Percentiles rank a stretch among this genome's conserved stretches.
phyloP scores from a whole-genome alignment of 2,113 vertebrate species.

The Xyliphius kryptos region DNA sequence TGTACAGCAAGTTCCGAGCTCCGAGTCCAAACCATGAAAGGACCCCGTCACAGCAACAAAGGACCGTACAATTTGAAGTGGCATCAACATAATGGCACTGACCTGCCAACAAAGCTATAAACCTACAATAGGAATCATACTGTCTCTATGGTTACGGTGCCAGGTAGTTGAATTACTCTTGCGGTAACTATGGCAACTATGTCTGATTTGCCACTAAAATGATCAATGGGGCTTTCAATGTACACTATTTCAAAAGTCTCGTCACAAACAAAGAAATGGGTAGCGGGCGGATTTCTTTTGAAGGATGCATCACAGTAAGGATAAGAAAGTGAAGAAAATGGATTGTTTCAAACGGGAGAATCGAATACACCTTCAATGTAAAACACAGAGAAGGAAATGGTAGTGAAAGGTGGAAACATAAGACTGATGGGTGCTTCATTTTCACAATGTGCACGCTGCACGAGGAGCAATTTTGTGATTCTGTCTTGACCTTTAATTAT shows the following conservation, averaged over 20 bases:
- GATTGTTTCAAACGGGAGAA: too few species aligned
- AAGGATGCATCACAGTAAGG: too few species aligned
- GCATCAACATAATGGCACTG: conserved; percentile 15
- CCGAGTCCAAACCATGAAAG: neutral
- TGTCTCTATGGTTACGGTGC: conserved; percentile 60
- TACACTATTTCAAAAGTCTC: neutral
- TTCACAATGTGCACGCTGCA: too few species aligned
- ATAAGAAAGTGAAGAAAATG: too few species aligned
- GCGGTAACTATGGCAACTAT: conserved; percentile 53
- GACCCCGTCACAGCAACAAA: neutral
- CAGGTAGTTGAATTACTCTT: conserved; percentile 48
- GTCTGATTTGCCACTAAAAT: conserved; percentile 43
- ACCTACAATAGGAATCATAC: conserved; percentile 30
- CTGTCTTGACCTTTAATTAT: too few species aligned
- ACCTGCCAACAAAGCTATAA: conserved; percentile 31
- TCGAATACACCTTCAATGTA: too few species aligned
- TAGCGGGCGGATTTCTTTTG: neutral
- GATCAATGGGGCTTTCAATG: conserved; percentile 24
- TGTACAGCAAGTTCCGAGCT: neutral
- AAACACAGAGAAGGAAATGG: too few species aligned
- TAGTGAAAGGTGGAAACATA: too few species aligned
- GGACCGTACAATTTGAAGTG: neutral
- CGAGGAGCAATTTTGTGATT: too few species aligned
- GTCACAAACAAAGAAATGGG: conserved; percentile 1
- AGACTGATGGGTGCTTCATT: too few species aligned